Evolutionary conservation across 2,888 invertebrate species (phyloP).

Genomic region (Oxycera nigricornis): DNA sequence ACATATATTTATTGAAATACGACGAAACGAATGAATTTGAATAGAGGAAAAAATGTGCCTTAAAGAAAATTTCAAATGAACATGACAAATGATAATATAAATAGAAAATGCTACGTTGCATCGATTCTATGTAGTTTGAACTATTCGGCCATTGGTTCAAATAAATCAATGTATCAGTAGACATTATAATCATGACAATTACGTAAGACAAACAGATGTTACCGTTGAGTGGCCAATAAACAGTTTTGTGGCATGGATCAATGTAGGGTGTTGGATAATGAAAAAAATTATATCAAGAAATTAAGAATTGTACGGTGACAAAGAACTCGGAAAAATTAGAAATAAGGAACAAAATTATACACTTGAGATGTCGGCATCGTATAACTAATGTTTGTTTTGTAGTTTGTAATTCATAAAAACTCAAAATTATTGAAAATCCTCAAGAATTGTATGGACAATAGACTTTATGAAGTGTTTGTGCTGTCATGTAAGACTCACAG

Average conservation of each 20-base stretch:
- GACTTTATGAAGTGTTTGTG: no score
- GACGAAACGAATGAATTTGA: slow-evolving; percentile 12
- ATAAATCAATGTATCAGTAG: neutral
- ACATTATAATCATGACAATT: neutral
- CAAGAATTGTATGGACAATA: no score
- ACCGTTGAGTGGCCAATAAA: slow-evolving; percentile 20
- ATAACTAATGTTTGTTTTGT: no score
- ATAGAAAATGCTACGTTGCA: no score
- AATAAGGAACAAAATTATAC: no score
- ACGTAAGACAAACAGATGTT: neutral
- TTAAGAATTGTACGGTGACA: neutral
- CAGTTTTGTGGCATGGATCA: neutral
- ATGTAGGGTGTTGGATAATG: neutral
- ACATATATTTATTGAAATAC: slow-evolving; percentile 2
- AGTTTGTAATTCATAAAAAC: no score
- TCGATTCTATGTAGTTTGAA: no score
- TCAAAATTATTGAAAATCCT: no score
- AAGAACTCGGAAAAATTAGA: no score
- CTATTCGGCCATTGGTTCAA: neutral
- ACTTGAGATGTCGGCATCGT: no score
- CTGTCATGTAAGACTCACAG: no score
- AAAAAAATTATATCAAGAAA: neutral
- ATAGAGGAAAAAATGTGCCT: slow-evolving; percentile 22
- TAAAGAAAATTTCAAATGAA: slow-evolving; percentile 10
- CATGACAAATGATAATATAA: neutral